phyloP scores from a whole-genome alignment of 2,888 invertebrate genomes.

The Cataglyphis cursor region DNA sequence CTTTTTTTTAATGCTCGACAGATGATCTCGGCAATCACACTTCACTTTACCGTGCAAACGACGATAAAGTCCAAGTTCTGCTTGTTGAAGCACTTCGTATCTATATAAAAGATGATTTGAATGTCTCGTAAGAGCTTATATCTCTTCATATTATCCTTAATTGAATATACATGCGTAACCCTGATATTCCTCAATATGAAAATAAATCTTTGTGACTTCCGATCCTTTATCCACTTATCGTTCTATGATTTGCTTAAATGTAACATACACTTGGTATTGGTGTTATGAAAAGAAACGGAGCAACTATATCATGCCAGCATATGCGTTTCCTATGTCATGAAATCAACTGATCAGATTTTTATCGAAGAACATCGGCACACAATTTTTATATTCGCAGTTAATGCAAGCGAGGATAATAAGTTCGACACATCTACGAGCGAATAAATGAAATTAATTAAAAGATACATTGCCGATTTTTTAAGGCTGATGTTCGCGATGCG shows the following conservation, averaged over 20 bases:
- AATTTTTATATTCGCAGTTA: background rate
- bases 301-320: conserved; percentile 7
- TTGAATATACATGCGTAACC: conserved; percentile 70
- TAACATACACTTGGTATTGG: conserved; percentile 58
- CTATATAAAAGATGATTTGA: conserved; percentile 37
- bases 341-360: conserved; percentile 23
- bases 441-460: conserved; percentile 19
- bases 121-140: conserved; percentile 48
- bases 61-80: conserved; percentile 12
- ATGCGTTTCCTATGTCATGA: background rate
- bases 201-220: conserved; percentile 73
- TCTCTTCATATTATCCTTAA: conserved; percentile 62
- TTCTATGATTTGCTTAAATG: conserved; percentile 55
- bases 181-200: conserved; percentile 79
- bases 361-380: conserved; percentile 39
- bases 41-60: background rate
- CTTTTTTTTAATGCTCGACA: background rate
- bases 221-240: conserved; percentile 44
- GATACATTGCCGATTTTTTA: conserved; percentile 4
- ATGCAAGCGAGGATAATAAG: background rate
- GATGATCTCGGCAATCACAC: background rate
- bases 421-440: conserved; percentile 17
- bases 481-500: conserved; percentile 16
- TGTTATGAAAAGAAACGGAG: conserved; percentile 48
- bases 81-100: conserved; percentile 15